Evolutionary conservation across 2,888 invertebrate genomes (phyloP).

Genomic region (Parnassius smintheus): DNA sequence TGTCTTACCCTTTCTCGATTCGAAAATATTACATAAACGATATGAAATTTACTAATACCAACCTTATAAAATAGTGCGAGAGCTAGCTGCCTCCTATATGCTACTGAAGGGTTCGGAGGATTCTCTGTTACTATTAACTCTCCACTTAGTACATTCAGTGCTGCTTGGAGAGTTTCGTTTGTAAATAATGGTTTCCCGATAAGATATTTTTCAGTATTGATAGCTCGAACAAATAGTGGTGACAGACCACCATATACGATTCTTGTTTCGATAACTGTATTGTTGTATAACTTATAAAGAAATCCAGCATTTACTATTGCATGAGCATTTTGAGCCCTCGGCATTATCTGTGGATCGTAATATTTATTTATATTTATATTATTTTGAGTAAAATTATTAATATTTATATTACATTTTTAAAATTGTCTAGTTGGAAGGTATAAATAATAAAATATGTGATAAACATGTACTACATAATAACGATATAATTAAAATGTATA

Average conservation of each 20-base stretch:
- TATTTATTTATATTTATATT: too few relatives aligned
- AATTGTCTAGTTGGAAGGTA: too few relatives aligned
- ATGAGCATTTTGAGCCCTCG: conserved; percentile 86
- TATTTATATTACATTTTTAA: too few relatives aligned
- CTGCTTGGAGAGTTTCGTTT: conserved; percentile 60
- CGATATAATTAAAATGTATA: too few relatives aligned
- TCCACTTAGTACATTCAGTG: conserved; percentile 41
- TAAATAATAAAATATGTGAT: too few relatives aligned
- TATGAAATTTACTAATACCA: conserved; percentile 14
- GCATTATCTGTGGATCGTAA: conserved; percentile 81
- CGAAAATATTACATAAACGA: background rate
- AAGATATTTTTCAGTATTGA: conserved; percentile 67
- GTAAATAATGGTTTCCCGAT: conserved; percentile 57
- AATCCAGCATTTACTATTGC: conserved; percentile 89
- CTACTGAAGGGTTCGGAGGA: conserved; percentile 78
- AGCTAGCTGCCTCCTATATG: conserved; percentile 81
- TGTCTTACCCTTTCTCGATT: too few relatives aligned
- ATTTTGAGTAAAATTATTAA: too few relatives aligned
- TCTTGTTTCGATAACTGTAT: conserved; percentile 60
- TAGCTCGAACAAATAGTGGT: conserved; percentile 58
- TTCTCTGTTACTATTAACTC: conserved; percentile 48
- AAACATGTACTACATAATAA: too few relatives aligned
- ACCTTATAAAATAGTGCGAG: conserved; percentile 83
- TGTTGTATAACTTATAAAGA: conserved; percentile 59
- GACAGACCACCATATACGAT: conserved; percentile 80